Conservation (phyloP, 1,140 invertebrate genomes). For the Dufourea novaeangliae region DNA sequence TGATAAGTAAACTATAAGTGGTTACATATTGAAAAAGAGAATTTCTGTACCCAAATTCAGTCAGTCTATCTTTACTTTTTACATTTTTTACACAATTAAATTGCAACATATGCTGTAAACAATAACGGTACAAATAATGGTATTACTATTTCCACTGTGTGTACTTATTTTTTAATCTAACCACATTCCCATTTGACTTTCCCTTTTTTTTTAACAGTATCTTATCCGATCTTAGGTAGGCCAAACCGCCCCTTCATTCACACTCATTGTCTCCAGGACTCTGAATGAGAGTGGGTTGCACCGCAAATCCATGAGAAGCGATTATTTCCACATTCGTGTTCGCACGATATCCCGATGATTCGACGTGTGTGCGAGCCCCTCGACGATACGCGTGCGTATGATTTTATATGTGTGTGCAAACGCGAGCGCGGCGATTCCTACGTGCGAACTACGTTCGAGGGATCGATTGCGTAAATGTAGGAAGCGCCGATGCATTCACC, state of each 20-base stretch:
- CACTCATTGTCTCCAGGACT: constrained; percentile 48
- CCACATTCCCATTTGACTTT: background rate
- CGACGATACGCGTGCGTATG: constrained; percentile 22
- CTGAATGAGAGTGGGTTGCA: constrained; percentile 61
- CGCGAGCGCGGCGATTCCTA: constrained; percentile 61
- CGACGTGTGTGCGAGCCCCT: constrained; percentile 40
- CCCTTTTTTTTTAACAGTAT: background rate
- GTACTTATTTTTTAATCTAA: too few relatives aligned
- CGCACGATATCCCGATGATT: constrained; percentile 44
- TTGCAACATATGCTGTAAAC: too few relatives aligned
- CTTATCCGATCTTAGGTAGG: constrained; percentile 23
- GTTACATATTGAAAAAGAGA: too few relatives aligned
- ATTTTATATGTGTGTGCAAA: constrained; percentile 32
- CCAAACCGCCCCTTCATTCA: constrained; percentile 53
- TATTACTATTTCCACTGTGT: too few relatives aligned
- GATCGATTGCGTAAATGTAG: constrained; percentile 80
- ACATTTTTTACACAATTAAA: too few relatives aligned
- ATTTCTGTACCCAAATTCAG: too few relatives aligned
- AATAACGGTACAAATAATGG: too few relatives aligned
- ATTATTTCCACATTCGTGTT: constrained; percentile 63
- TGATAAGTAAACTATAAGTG: too few relatives aligned
- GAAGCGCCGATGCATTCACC: constrained; percentile 80
- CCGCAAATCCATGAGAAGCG: constrained; percentile 56
- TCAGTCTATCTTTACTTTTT: too few relatives aligned
- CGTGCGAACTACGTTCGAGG: constrained; percentile 67